Percentiles rank a stretch among this genome's conserved stretches.
phyloP scores from a whole-genome alignment of 2,888 invertebrate species.

The Campopleginae sp. region DNA sequence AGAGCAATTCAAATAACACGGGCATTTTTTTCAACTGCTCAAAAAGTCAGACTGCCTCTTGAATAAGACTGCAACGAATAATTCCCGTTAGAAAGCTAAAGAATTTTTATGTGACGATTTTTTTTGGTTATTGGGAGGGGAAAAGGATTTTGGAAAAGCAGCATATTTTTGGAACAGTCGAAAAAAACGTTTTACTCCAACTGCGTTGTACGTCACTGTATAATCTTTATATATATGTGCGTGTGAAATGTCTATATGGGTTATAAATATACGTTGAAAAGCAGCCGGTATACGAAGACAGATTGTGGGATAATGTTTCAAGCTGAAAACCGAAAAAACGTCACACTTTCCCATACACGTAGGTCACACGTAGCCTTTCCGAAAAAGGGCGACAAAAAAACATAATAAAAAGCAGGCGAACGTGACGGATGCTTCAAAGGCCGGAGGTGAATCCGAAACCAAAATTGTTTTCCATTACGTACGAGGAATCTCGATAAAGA shows the following conservation, averaged over 20 bases:
- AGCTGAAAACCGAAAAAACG: conserved; percentile 14
- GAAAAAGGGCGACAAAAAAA: conserved; percentile 11
- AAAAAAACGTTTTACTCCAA: too few relatives aligned
- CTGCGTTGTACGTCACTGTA: too few relatives aligned
- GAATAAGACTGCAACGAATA: too few relatives aligned
- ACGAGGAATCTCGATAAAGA: background rate
- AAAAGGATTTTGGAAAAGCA: too few relatives aligned
- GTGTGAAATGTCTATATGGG: background rate
- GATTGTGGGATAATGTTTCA: conserved; percentile 41
- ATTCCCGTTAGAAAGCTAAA: too few relatives aligned
- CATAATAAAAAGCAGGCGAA: conserved; percentile 2
- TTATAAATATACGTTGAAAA: conserved; percentile 5
- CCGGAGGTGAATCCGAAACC: conserved; percentile 40
- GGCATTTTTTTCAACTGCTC: too few relatives aligned
- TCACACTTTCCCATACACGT: background rate
- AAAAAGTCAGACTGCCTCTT: too few relatives aligned
- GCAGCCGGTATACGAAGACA: conserved; percentile 36
- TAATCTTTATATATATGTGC: background rate
- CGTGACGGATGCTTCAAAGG: background rate
- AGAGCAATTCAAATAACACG: too few relatives aligned
- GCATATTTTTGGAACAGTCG: too few relatives aligned
- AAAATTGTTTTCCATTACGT: conserved; percentile 51
- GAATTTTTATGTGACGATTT: too few relatives aligned
- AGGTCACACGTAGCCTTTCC: background rate
- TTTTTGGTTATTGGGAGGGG: too few relatives aligned